Evolutionary conservation across 2,888 invertebrate species (phyloP).

Genomic region (Pachliopta kotzebuea): DNA sequence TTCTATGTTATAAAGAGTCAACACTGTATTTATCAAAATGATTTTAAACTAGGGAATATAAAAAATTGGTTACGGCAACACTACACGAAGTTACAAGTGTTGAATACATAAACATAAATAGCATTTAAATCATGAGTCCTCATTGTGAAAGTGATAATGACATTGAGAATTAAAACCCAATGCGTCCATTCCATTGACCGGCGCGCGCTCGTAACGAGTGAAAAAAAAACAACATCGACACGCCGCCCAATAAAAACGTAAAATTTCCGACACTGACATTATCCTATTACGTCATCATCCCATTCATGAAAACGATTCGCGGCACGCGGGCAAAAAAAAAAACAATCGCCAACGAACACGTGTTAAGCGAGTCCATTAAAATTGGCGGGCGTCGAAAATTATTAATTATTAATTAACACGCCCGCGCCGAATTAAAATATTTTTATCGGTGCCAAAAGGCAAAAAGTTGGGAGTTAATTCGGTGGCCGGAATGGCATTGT

Average conservation of each 20-base stretch:
- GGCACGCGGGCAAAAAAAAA: constrained; percentile 55
- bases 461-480: constrained; percentile 77
- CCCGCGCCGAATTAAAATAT: constrained; percentile 75
- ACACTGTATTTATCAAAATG: too few relatives aligned
- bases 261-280: constrained; percentile 76
- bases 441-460: constrained; percentile 77
- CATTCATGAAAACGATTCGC: constrained; percentile 76
- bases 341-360: constrained; percentile 73
- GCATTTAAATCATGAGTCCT: constrained; percentile 49
- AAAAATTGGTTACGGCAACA: too few relatives aligned
- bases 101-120: constrained; percentile 36
- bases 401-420: constrained; percentile 79
- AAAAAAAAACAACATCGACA: constrained; percentile 62
- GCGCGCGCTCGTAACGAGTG: constrained; percentile 52
- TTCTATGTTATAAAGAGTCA: too few relatives aligned
- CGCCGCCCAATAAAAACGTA: constrained; percentile 76
- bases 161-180: constrained; percentile 78
- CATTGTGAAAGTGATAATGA: constrained; percentile 79
- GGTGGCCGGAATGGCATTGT: constrained; percentile 76
- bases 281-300: constrained; percentile 79
- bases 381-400: constrained; percentile 69
- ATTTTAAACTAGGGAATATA: too few relatives aligned
- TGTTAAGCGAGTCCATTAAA: constrained; percentile 75
- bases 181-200: constrained; percentile 75
- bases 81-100: constrained; percentile 27